Conservation (phyloP, 30 jellyfish, hydroid and myxozoan species). For the Nemopilema nomurai region DNA sequence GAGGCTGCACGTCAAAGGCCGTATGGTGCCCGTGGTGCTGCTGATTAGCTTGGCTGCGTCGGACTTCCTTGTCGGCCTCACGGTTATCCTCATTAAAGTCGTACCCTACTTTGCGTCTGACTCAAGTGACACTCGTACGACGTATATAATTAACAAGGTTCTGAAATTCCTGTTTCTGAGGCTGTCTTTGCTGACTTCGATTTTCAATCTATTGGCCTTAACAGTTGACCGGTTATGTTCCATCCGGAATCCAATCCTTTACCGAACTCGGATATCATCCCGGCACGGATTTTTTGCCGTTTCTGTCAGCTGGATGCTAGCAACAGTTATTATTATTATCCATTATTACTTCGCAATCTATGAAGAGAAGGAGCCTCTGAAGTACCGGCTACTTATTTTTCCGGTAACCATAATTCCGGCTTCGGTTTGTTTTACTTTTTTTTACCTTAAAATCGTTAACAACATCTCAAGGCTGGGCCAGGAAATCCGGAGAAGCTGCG, state of each 20-base stretch:
- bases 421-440: background rate
- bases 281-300: constrained; percentile 17
- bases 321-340: constrained; percentile 5
- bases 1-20: constrained; percentile 11
- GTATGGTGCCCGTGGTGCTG: constrained; percentile 31
- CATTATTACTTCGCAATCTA: constrained; percentile 6
- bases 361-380: background rate
- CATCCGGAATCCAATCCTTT: constrained; percentile 25
- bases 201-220: constrained; percentile 50
- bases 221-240: constrained; percentile 55
- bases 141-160: constrained; percentile 10
- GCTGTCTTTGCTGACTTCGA: constrained; percentile 59
- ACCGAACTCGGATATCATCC: constrained; percentile 12
- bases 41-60: constrained; percentile 60
- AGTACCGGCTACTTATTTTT: constrained; percentile 23
- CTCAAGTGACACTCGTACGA: too few species aligned
- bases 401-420: constrained; percentile 31
- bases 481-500: constrained; percentile 7
- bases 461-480: constrained; percentile 2
- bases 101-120: constrained; percentile 7
- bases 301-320: constrained; percentile 29
- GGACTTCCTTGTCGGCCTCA: constrained; percentile 59
- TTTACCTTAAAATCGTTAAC: background rate
- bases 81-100: constrained; percentile 33
- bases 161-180: constrained; percentile 46